A percentile compares a stretch with the other conserved stretches of the same genome.
Conservation (phyloP, 2,888 invertebrate species). For the Dolomedes plantarius region DNA sequence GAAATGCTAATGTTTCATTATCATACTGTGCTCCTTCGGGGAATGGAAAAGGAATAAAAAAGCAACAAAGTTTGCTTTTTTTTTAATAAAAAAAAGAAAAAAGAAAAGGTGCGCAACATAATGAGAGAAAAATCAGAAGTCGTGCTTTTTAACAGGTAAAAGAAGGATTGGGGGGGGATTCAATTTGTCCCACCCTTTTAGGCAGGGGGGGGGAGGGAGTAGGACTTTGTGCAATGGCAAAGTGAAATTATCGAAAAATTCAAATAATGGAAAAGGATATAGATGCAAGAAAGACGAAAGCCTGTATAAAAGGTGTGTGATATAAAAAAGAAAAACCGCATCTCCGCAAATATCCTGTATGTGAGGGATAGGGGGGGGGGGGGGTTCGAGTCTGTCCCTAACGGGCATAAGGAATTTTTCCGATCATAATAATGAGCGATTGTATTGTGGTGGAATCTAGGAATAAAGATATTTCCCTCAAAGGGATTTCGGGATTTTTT, state of each 20-base stretch:
- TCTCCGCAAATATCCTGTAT: constrained; percentile 44
- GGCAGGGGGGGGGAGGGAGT: constrained; percentile 7
- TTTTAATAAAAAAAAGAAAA: too few relatives aligned
- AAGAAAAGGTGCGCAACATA: constrained; percentile 30
- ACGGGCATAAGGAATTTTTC: constrained; percentile 69
- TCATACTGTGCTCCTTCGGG: constrained; percentile 42
- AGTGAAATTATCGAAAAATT: constrained; percentile 71
- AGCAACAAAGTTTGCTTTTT: too few relatives aligned
- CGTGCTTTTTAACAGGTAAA: constrained; percentile 63
- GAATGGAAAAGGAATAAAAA: constrained; percentile 16
- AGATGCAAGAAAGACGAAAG: constrained; percentile 38
- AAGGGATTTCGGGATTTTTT: constrained; percentile 48
- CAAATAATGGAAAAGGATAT: constrained; percentile 63
- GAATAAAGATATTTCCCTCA: constrained; percentile 69
- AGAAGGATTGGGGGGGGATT: constrained; percentile 24
- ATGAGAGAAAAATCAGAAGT: constrained; percentile 69
- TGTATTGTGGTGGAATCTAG: constrained; percentile 68
- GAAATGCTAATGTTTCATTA: constrained; percentile 71
- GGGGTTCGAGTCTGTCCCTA: constrained; percentile 42
- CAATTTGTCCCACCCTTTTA: constrained; percentile 60
- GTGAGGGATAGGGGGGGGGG: constrained; percentile 11
- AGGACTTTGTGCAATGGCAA: constrained; percentile 33
- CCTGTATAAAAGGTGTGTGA: constrained; percentile 66
- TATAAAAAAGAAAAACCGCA: constrained; percentile 47
- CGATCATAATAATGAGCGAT: constrained; percentile 71